Conservation (phyloP, 2,888 invertebrate species). For the Leptopterna dolabrata region DNA sequence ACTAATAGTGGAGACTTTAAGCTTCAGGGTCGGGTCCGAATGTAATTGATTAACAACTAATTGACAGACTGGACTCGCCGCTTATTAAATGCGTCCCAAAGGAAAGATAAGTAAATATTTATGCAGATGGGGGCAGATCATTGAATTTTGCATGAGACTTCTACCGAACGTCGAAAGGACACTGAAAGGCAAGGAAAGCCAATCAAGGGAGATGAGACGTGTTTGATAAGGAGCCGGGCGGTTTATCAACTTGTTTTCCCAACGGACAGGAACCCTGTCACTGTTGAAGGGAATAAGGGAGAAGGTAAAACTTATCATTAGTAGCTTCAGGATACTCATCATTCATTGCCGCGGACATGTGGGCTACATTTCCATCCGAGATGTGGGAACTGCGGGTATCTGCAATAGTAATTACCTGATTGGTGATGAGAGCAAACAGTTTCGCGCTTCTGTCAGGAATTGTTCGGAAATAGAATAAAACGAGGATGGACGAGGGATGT, state of each 20-base stretch:
- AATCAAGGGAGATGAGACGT: background rate
- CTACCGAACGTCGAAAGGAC: background rate
- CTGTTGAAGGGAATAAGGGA: background rate
- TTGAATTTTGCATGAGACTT: slow-evolving; percentile 3
- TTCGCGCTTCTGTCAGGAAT: background rate
- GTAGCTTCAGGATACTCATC: background rate
- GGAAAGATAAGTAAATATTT: slow-evolving; percentile 3
- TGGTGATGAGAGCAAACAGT: background rate
- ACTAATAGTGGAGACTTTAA: background rate
- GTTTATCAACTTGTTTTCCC: slow-evolving; percentile 7
- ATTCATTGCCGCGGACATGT: background rate
- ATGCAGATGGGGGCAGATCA: background rate
- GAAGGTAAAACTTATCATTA: background rate
- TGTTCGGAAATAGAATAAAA: background rate
- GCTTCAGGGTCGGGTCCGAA: background rate
- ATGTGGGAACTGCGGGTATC: background rate
- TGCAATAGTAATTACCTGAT: background rate
- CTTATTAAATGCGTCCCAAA: background rate
- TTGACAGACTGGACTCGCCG: background rate
- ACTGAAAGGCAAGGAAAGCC: background rate
- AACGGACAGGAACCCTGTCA: background rate
- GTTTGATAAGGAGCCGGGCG: background rate
- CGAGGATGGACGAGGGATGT: background rate
- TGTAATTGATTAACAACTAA: background rate
- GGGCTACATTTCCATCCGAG: background rate